These are phyloP conservation scores for Brachionichthys hirsutus DNA, from an alignment of 2,113 vertebrate species.

Conservation along the genomic window DNA sequence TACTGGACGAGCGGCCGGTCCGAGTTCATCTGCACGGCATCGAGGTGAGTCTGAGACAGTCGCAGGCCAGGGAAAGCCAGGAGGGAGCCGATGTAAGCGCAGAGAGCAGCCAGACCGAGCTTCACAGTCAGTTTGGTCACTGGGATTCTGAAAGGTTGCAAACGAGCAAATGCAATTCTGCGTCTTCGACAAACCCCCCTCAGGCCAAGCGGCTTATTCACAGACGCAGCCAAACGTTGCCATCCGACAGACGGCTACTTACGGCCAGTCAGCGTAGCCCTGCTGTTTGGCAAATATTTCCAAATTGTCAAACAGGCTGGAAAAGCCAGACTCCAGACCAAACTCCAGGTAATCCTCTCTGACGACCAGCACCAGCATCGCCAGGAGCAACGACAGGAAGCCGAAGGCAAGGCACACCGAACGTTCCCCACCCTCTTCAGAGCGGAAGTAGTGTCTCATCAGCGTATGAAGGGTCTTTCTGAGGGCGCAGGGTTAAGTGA, in stretches of 20 bases:
- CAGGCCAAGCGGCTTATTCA: neutral
- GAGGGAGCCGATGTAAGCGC: constrained; percentile 87
- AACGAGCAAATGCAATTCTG: neutral
- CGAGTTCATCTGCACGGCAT: constrained; percentile 82
- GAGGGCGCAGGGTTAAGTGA: constrained; percentile 64
- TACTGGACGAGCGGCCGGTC: constrained; percentile 85
- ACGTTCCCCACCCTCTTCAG: constrained; percentile 89
- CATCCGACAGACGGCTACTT: constrained; percentile 66
- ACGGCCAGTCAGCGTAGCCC: constrained; percentile 88
- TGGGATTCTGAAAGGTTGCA: constrained; percentile 77
- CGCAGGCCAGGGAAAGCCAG: constrained; percentile 93
- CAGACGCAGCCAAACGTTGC: neutral
- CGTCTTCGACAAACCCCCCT: too few relatives aligned
- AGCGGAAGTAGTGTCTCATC: constrained; percentile 89
- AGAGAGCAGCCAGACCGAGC: constrained; percentile 81
- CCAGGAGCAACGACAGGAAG: constrained; percentile 88
- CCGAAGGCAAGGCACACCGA: constrained; percentile 91
- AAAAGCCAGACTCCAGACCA: constrained; percentile 89
- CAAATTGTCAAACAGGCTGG: constrained; percentile 80
- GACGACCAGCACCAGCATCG: constrained; percentile 89
- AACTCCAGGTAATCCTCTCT: constrained; percentile 91
- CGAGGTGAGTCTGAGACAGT: constrained; percentile 92
- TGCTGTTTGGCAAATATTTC: constrained; percentile 82
- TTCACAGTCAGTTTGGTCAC: constrained; percentile 84
- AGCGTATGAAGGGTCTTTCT: constrained; percentile 88